Base-by-base conservation (phyloP, 2,113 vertebrate species). In the Semnornis frantzii region DNA sequence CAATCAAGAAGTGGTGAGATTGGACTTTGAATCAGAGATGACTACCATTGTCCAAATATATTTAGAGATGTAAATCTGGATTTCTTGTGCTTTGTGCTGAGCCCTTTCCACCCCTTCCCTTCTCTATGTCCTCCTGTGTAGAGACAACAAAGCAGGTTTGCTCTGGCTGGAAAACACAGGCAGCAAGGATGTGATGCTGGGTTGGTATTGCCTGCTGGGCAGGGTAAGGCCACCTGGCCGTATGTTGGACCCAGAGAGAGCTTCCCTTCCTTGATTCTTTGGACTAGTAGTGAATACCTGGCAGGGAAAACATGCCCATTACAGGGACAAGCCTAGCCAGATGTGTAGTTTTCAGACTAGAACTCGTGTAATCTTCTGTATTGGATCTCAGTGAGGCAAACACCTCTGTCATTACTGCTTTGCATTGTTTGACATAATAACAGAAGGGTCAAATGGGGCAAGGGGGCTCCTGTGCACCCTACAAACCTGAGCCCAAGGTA, bases 171-270 rank as follows among this genome's bases (percentile, higher is more conserved):
- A 48, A 59, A n/a, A 59, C 15, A 37, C 48, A 44, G 42, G 42
- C 6, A 55, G 42, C 27, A 27, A 42, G n/a, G 66, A 21, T 44
- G 65, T 30, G 25, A 10, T 1, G 1, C 52, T 2, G 8, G 20
- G 31, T 7, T 70, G 64, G 33, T 37, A 21, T 14, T 58, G 37
- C 55, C 34, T 17, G 23, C 55, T 77, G 34, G 33, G 60, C 34
- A 69, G 50, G 46, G 25, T 50, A 10, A 83, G 33, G 39, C 46
- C 37, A 71, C n/a, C 28, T 21, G n/a, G 68, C 8, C 1, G 0
- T 16, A 50, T 0, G 0, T 10, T 23, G 11, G 42, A 20, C 55
- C 15, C 34, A 27, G 9, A 8, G 8, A 1, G 44, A 1, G 1
- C 64, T 37, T 70, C 3, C 1, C 16, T 88, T 66, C 34, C 74